phyloP scores from a whole-genome alignment of 2,113 vertebrate genomes.

The Pedionomus torquatus region DNA sequence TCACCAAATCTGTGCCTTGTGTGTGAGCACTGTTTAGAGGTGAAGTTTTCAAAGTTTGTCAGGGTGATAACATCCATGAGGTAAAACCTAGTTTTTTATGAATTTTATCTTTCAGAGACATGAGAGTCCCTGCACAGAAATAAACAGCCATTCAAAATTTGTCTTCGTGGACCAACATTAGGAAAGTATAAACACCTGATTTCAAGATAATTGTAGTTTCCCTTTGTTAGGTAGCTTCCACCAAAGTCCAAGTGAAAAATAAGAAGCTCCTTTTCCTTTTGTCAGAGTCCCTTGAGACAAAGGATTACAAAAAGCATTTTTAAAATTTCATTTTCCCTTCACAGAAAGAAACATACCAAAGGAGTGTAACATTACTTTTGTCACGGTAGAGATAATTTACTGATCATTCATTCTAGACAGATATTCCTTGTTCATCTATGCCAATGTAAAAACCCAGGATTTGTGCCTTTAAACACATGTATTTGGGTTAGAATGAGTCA shows the following conservation, averaged over 20 bases:
- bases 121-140: not conserved
- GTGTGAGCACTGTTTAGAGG: not conserved
- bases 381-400: not conserved
- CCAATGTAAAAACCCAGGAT: not conserved
- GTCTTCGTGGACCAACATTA: not conserved
- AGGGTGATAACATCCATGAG: not conserved
- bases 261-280: not conserved
- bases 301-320: accelerated
- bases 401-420: not conserved
- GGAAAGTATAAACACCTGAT: not conserved
- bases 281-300: not conserved
- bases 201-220: not conserved
- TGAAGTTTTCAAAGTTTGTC: not conserved
- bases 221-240: not conserved
- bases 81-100: not conserved
- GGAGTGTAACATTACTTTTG: not conserved
- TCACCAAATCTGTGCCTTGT: not conserved
- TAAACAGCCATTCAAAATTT: not conserved
- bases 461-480: not conserved
- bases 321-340: not conserved
- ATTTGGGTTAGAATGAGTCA: not conserved
- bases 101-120: not conserved
- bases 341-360: not conserved
- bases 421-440: not conserved
- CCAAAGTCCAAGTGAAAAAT: not conserved